Conservation (phyloP, 1,140 invertebrate genomes). For the Zaprionus gabonicus region DNA sequence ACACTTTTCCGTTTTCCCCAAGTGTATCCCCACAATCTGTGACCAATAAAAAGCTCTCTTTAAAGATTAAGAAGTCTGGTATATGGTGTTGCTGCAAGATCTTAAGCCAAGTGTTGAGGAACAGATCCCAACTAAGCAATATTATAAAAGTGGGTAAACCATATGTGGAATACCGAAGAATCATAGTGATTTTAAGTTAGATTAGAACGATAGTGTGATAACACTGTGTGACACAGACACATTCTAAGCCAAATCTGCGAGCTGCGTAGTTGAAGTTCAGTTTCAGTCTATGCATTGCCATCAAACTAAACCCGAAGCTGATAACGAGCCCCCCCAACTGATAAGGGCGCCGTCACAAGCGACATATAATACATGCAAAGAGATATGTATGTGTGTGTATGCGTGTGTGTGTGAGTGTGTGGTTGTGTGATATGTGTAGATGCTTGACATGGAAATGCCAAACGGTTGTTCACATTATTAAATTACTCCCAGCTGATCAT, state of each 20-base stretch:
- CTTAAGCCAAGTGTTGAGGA: neutral
- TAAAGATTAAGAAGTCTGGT: neutral
- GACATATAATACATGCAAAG: neutral
- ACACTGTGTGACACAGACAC: neutral
- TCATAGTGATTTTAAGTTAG: neutral
- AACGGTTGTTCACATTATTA: slow-evolving; percentile 33
- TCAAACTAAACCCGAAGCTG: slow-evolving; percentile 24
- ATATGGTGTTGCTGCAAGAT: neutral
- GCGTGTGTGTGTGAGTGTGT: neutral
- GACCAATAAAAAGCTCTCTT: neutral
- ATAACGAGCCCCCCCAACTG: slow-evolving; percentile 29
- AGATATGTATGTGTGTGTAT: neutral
- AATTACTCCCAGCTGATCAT: slow-evolving; percentile 40
- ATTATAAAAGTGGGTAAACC: neutral
- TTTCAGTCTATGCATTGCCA: slow-evolving; percentile 3
- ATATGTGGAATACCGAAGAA: neutral
- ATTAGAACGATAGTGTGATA: neutral
- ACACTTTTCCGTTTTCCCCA: neutral
- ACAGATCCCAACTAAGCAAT: neutral
- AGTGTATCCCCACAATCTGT: neutral
- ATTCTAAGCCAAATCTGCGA: slow-evolving; percentile 8
- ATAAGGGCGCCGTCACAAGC: slow-evolving; percentile 19
- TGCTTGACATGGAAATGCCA: slow-evolving; percentile 20
- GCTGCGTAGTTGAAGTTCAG: slow-evolving; percentile 14
- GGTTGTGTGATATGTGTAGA: slow-evolving; percentile 1